phyloP scores from a whole-genome alignment of 2,888 invertebrate species.

The Phlogophora meticulosa region DNA sequence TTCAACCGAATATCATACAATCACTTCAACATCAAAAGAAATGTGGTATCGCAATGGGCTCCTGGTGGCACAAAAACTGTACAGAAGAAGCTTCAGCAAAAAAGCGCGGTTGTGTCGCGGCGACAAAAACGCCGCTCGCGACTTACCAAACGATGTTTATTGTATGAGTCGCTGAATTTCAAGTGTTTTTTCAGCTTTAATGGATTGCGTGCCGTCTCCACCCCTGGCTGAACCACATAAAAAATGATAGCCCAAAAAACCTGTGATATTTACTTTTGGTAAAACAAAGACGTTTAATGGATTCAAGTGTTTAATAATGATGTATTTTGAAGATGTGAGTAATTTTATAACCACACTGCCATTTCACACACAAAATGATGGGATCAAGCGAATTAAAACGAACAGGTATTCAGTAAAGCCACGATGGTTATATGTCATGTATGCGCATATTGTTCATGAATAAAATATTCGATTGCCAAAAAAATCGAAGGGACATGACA shows the following conservation, averaged over 20 bases:
- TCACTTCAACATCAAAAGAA: conserved; percentile 43
- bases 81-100: conserved; percentile 73
- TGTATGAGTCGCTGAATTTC: conserved; percentile 90
- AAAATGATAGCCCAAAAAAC: conserved; percentile 68
- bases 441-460: conserved; percentile 37
- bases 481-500: conserved; percentile 22
- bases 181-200: conserved; percentile 88
- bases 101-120: conserved; percentile 74
- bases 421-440: conserved; percentile 6
- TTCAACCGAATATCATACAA: no score
- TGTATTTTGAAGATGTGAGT: conserved; percentile 5
- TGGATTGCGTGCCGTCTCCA: conserved; percentile 82
- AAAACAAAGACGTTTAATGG: conserved; percentile 28
- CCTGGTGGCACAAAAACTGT: conserved; percentile 74
- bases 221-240: conserved; percentile 69
- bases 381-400: neutral
- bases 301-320: conserved; percentile 1
- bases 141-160: conserved; percentile 84
- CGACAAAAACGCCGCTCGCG: conserved; percentile 78
- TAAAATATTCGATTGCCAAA: conserved; percentile 40
- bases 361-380: neutral
- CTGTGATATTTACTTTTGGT: conserved; percentile 33
- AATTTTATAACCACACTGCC: neutral
- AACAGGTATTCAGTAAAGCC: conserved; percentile 2
- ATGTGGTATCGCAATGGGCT: conserved; percentile 58